phyloP scores from a whole-genome alignment of 2,888 invertebrate species.

The Lymantria monacha region DNA sequence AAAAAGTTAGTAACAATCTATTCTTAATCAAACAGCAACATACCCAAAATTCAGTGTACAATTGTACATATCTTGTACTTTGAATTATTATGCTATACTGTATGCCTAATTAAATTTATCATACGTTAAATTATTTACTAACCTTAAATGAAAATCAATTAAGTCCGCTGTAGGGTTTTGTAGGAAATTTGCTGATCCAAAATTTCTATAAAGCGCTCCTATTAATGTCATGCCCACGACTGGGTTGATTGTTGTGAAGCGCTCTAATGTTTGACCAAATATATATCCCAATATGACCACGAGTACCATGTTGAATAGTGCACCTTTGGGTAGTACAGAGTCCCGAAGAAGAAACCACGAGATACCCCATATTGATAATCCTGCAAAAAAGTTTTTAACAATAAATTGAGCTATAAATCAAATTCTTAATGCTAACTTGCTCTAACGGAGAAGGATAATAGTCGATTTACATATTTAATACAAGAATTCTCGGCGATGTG shows the following conservation, averaged over 20 bases:
- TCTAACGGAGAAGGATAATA: no score
- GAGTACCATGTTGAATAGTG: slow-evolving; percentile 59
- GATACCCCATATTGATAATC: slow-evolving; percentile 60
- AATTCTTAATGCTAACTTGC: background rate
- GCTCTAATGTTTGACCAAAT: slow-evolving; percentile 66
- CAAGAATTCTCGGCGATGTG: no score
- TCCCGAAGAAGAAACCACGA: slow-evolving; percentile 65
- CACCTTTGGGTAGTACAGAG: slow-evolving; percentile 55
- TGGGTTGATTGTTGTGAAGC: slow-evolving; percentile 65
- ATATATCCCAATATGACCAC: slow-evolving; percentile 62
- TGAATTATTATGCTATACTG: no score
- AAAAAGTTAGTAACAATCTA: no score
- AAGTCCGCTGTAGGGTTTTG: slow-evolving; percentile 54
- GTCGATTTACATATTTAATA: no score
- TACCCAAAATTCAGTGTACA: no score
- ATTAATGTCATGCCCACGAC: slow-evolving; percentile 72
- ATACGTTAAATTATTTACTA: background rate
- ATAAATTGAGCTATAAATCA: background rate
- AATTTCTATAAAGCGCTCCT: slow-evolving; percentile 64
- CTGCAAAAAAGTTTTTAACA: slow-evolving; percentile 53
- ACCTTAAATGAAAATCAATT: slow-evolving; percentile 75
- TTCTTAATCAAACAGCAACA: no score
- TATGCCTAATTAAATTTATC: background rate
- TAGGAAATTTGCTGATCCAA: slow-evolving; percentile 57
- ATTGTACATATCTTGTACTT: no score